These are phyloP conservation scores for Caenorhabditis angaria DNA, from an alignment of 2,888 invertebrate species.

Conservation along the genomic window DNA sequence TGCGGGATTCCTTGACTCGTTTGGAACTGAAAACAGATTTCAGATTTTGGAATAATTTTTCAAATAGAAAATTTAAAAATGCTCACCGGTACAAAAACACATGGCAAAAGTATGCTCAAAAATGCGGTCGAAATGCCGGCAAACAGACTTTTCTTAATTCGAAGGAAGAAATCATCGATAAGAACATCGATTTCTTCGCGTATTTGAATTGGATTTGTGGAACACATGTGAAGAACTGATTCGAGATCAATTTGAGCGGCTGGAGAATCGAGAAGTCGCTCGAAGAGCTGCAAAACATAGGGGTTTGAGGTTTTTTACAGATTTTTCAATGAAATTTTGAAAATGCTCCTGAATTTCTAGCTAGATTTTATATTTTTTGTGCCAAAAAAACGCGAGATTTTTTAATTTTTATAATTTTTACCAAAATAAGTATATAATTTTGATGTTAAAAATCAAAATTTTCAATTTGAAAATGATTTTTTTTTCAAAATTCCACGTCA, in stretches of 20 bases:
- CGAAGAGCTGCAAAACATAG: conserved; percentile 29
- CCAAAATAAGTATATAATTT: too few species aligned
- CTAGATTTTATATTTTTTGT: background rate
- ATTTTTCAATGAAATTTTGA: background rate
- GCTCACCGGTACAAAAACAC: conserved; percentile 85
- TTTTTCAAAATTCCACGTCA: too few species aligned
- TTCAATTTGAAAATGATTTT: too few species aligned
- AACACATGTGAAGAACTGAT: conserved; percentile 62
- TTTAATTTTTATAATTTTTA: too few species aligned
- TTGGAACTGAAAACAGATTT: conserved; percentile 52
- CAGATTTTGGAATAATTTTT: conserved; percentile 1
- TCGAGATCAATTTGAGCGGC: conserved; percentile 57
- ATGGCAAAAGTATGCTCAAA: conserved; percentile 87
- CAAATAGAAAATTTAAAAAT: conserved; percentile 9
- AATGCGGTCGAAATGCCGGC: conserved; percentile 86
- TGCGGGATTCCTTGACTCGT: conserved; percentile 59
- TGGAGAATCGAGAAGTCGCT: conserved; percentile 43
- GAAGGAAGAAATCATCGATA: conserved; percentile 86
- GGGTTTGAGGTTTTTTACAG: background rate
- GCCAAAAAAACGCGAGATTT: too few species aligned
- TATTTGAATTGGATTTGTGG: conserved; percentile 71
- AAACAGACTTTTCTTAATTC: conserved; percentile 86
- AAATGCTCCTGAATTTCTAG: background rate
- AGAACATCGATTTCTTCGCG: conserved; percentile 86
- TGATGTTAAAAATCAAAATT: too few species aligned